These are phyloP conservation scores for Dasysyrphus tricinctus DNA, from an alignment of 2,888 invertebrate genomes.

Conservation along the genomic window DNA sequence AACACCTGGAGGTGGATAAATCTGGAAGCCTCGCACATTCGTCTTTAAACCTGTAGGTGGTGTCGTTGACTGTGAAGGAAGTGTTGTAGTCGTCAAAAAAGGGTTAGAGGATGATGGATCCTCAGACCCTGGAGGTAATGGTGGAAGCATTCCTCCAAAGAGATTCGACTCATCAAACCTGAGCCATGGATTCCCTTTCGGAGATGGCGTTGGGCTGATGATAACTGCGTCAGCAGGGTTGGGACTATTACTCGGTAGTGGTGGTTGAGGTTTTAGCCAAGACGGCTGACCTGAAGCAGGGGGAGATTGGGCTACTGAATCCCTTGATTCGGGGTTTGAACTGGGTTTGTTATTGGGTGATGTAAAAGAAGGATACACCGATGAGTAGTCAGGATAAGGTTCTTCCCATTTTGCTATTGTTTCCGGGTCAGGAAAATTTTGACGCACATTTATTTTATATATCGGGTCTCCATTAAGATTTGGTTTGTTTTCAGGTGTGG, in stretches of 20 bases:
- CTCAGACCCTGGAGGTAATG: constrained; percentile 49
- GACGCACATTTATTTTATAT: background rate
- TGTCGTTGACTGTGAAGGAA: constrained; percentile 31
- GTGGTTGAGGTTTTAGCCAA: background rate
- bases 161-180: constrained; percentile 55
- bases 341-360: background rate
- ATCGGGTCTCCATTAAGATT: background rate
- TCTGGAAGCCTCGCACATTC: constrained; percentile 76
- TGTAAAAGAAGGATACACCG: constrained; percentile 38
- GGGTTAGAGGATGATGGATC: constrained; percentile 8
- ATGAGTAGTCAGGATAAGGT: constrained; percentile 19
- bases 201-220: constrained; percentile 17
- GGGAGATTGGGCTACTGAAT: constrained; percentile 12
- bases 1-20: constrained; percentile 78
- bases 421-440: background rate
- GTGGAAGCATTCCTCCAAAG: constrained; percentile 29
- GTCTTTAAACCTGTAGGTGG: constrained; percentile 49
- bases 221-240: background rate
- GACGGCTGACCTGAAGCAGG: constrained; percentile 19
- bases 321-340: background rate
- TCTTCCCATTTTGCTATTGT: constrained; percentile 21
- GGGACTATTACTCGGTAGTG: background rate
- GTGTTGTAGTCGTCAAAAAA: constrained; percentile 15
- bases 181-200: constrained; percentile 33
- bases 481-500: background rate